Evolutionary conservation across 2,888 invertebrate species (phyloP), one percentile per base, ranked within the genome.

Genomic region (Synanthedon vespiformis): DNA sequence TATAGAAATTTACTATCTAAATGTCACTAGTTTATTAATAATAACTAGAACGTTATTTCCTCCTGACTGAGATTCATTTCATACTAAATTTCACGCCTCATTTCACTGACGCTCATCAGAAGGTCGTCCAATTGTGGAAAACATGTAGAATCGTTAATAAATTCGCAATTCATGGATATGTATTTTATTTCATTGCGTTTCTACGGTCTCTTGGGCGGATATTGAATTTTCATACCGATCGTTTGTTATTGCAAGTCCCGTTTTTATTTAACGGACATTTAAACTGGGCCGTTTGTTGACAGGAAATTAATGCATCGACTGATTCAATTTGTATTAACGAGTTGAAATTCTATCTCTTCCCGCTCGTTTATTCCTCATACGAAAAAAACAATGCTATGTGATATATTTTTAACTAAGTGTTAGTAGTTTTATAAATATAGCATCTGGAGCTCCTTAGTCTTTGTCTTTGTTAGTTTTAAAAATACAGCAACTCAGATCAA

Each of bases 181-280:
- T 68, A 65, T 71, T 72, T 65, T 48, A 48, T 48, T 48, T 48
- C 22, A 22, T 18, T 48, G 79, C 74, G 77, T 69, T 77, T 59
- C 70, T 63, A 65, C 63, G 62, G 57, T 63, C 70, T 63, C 71
- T 68, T 64, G 58, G 65, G 57, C 84, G 86, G 86, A 86, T 85
- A 86, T 86, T 85, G 80, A 83, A 84, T 84, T 83, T 85, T 81
- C 81, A 81, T 83, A 77, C 70, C 69, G 75, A 76, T 76, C 77
- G 73, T 77, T 77, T 77, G 78, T 77, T 77, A 74, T 70, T 74
- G 68, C 70, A 70, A 72, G 59, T 64, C 63, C 65, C 51, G 65
- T 72, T 80, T 77, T 81, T 78, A 77, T 77, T 77, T 80, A 75
- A 77, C 69, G 74, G 62, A 70, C 66, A 74, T 79, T 78, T 68